Percentiles rank a stretch among this genome's conserved stretches.
Evolutionary conservation across 1,140 invertebrate genomes (phyloP).

Genomic region (Calosoma granatense): DNA sequence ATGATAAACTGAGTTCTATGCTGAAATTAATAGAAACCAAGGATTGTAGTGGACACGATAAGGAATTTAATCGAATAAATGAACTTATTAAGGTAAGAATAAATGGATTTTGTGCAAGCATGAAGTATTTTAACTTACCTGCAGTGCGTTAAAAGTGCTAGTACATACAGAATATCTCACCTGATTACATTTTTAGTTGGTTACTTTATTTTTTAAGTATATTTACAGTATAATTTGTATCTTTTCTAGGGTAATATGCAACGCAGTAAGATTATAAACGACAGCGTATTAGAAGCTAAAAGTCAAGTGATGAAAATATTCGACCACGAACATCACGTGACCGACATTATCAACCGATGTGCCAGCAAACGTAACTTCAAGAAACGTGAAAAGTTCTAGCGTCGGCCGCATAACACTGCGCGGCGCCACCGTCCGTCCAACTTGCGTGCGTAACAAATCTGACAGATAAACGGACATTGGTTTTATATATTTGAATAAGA

Average conservation of each 20-base stretch:
- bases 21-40: conserved; percentile 56
- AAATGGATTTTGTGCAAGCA: neutral
- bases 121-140: neutral
- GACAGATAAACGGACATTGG: no score
- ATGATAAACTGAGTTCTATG: conserved; percentile 52
- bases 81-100: conserved; percentile 62
- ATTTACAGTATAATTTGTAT: conserved; percentile 17
- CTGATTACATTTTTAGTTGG: conserved; percentile 15
- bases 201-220: conserved; percentile 21
- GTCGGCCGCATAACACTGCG: no score
- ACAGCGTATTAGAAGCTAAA: conserved; percentile 81
- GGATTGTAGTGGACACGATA: conserved; percentile 45
- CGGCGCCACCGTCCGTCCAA: no score
- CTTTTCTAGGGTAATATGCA: conserved; percentile 81
- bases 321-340: conserved; percentile 79
- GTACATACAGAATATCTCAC: no score
- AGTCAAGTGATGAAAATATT: conserved; percentile 81
- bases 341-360: conserved; percentile 80
- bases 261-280: conserved; percentile 82
- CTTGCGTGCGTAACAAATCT: no score
- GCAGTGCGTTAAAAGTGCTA: neutral
- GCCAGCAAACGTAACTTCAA: conserved; percentile 84
- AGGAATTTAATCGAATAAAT: conserved; percentile 59
- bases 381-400: conserved; percentile 63
- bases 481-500: no score